Conservation (phyloP, 2,888 invertebrate species). For the Salpingus planirostris region DNA sequence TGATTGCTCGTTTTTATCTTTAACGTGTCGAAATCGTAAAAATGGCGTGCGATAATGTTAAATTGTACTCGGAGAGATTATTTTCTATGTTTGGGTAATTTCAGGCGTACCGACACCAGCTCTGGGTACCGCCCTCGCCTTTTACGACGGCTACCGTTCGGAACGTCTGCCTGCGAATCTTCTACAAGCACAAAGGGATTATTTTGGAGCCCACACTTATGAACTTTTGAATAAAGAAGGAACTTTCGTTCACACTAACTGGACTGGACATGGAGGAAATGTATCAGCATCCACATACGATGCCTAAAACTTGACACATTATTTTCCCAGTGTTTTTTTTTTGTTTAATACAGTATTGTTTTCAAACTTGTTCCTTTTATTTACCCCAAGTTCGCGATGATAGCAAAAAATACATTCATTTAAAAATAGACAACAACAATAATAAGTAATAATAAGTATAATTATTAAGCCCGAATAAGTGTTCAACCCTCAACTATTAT, state of each 20-base stretch:
- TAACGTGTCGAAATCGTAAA: too few relatives aligned
- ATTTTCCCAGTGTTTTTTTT: not conserved
- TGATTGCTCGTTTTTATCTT: too few relatives aligned
- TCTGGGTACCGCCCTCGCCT: constrained; percentile 86
- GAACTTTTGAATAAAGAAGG: constrained; percentile 82
- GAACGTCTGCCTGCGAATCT: constrained; percentile 87
- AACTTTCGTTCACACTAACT: constrained; percentile 91
- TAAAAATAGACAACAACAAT: constrained; percentile 7
- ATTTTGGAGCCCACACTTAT: constrained; percentile 98
- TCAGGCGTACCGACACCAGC: constrained; percentile 95
- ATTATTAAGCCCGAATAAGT: too few relatives aligned
- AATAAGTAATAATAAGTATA: too few relatives aligned
- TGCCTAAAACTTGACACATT: constrained; percentile 46
- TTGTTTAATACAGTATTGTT: constrained; percentile 14
- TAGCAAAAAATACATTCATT: constrained; percentile 9
- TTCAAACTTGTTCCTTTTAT: constrained; percentile 4
- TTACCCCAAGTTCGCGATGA: too few relatives aligned
- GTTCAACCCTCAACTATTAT: too few relatives aligned
- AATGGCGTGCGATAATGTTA: too few relatives aligned
- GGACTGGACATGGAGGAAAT: constrained; percentile 97
- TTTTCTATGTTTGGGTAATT: too few relatives aligned
- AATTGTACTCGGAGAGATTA: too few relatives aligned
- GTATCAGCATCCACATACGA: constrained; percentile 90
- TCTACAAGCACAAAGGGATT: constrained; percentile 94
- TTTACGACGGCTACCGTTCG: constrained; percentile 93